These are phyloP conservation scores for Chaetorhynchus papuensis DNA, from an alignment of 2,113 vertebrate species.

Conservation along the genomic window DNA sequence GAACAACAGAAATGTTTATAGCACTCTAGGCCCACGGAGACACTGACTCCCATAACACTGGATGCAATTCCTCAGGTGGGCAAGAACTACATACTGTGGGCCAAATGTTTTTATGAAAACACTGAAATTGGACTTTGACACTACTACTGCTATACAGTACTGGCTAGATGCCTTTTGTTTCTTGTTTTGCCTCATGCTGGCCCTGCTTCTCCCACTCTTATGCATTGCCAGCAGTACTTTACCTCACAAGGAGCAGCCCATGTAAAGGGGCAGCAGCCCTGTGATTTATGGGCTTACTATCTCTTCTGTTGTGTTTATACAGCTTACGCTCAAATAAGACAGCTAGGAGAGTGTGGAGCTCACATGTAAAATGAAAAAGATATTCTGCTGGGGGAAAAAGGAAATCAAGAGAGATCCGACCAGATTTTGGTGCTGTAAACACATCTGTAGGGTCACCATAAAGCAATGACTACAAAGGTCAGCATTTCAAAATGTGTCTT, in stretches of 20 bases:
- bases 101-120: background rate
- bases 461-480: slow-evolving; percentile 43
- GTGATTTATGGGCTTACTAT: slow-evolving; percentile 8
- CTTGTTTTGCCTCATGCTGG: background rate
- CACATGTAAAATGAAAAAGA: slow-evolving; percentile 1
- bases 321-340: background rate
- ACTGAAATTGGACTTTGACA: background rate
- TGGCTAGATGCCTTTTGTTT: background rate
- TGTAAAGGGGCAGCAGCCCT: background rate
- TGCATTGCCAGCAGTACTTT: background rate
- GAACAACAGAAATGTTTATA: background rate
- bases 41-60: background rate
- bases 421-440: slow-evolving; percentile 39
- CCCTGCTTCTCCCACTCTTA: background rate
- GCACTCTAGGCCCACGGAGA: background rate
- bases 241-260: background rate
- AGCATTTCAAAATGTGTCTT: slow-evolving; percentile 50
- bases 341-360: background rate
- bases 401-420: background rate
- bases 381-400: background rate
- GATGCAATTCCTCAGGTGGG: background rate
- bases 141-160: background rate
- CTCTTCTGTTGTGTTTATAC: background rate
- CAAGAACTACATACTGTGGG: background rate
- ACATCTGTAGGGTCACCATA: slow-evolving; percentile 46